phyloP scores from a whole-genome alignment of 2,888 invertebrate species.

The Cheilosia vulpina region DNA sequence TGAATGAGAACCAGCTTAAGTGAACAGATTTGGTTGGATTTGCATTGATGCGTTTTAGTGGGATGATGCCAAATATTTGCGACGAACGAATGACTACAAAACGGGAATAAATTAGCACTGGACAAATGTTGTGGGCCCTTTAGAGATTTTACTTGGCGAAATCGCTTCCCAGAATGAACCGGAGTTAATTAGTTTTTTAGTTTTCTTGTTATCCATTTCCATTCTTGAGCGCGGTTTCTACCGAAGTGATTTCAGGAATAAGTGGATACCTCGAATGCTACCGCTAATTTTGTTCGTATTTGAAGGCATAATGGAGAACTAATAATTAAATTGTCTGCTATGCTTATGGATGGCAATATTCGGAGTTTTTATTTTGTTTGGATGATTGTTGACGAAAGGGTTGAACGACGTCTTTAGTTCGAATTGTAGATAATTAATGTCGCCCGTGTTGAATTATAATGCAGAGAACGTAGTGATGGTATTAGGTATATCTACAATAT shows the following conservation, averaged over 20 bases:
- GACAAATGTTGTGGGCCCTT: background rate
- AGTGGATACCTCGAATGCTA: background rate
- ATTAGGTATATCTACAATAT: too few relatives aligned
- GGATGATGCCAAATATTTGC: conserved; percentile 60
- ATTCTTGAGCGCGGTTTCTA: too few relatives aligned
- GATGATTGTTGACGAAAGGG: too few relatives aligned
- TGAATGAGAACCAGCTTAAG: conserved; percentile 53
- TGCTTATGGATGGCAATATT: too few relatives aligned
- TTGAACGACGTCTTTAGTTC: too few relatives aligned
- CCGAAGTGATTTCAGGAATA: background rate
- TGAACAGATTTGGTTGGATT: background rate
- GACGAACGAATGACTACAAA: conserved; percentile 40
- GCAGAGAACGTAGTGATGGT: too few relatives aligned
- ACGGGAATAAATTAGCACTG: background rate
- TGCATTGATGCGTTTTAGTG: conserved; percentile 31
- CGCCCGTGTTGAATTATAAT: too few relatives aligned
- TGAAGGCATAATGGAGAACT: too few relatives aligned
- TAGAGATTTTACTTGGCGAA: conserved; percentile 38
- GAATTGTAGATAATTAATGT: too few relatives aligned
- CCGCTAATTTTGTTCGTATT: background rate
- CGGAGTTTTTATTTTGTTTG: too few relatives aligned
- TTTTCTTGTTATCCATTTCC: conserved; percentile 18
- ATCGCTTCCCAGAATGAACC: conserved; percentile 58
- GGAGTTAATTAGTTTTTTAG: background rate
- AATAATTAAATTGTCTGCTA: too few relatives aligned